A percentile compares a stretch with the other conserved stretches of the same genome.
Conservation (phyloP, 2,113 vertebrate species). For the Mungos mungo region DNA sequence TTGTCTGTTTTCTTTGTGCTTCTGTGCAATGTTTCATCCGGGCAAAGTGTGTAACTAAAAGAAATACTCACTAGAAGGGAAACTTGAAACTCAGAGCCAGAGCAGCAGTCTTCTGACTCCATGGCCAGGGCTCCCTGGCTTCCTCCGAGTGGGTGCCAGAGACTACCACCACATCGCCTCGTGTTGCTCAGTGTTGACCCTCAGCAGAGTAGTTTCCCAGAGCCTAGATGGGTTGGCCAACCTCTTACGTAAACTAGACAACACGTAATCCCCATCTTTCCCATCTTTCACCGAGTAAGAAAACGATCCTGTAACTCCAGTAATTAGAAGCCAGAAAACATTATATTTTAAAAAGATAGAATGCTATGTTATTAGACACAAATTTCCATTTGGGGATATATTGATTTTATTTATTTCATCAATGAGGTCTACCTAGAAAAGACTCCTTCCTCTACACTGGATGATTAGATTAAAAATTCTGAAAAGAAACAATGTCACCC, state of each 20-base stretch:
- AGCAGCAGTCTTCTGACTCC: neutral
- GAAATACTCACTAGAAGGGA: neutral
- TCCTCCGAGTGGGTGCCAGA: neutral
- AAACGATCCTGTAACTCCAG: neutral
- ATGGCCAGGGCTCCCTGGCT: neutral
- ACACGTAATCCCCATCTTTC: neutral
- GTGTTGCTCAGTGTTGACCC: neutral
- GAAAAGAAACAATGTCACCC: neutral
- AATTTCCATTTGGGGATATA: neutral
- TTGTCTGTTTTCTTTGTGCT: neutral
- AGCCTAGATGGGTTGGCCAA: neutral
- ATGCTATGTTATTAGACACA: neutral
- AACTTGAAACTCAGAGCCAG: neutral
- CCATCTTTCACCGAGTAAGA: neutral
- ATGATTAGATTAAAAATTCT: neutral
- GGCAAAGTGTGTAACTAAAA: neutral
- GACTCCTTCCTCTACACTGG: conserved; percentile 7
- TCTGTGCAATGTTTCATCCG: neutral
- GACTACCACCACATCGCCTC: neutral
- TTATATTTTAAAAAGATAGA: neutral
- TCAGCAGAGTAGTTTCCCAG: neutral
- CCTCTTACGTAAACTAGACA: neutral
- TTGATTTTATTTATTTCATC: neutral
- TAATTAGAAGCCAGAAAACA: neutral
- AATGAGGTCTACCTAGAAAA: neutral